Percentiles rank a stretch among this genome's conserved stretches.
These are phyloP conservation scores for Epsilonema sp. DNA, from an alignment of 2,888 invertebrate species.

Conservation along the genomic window DNA sequence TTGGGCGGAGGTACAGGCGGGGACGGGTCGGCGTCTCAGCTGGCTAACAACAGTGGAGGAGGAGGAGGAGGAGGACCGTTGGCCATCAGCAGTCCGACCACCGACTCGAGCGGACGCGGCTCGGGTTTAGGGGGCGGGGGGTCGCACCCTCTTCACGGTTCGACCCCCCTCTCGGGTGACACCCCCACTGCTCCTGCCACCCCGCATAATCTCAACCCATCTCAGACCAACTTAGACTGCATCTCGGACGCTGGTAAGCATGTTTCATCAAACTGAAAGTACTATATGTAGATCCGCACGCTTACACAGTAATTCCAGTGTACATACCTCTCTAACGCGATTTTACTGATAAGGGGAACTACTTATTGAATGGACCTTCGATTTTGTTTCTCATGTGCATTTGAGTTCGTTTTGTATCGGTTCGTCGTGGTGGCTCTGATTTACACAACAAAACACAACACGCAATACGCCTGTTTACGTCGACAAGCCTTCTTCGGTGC, in stretches of 20 bases:
- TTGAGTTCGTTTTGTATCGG: too few relatives aligned
- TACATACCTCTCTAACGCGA: too few relatives aligned
- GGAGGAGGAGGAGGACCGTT: background rate
- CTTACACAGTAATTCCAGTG: too few relatives aligned
- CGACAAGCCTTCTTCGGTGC: too few relatives aligned
- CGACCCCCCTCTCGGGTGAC: conserved; percentile 13
- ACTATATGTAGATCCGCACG: too few relatives aligned
- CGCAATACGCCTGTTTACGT: too few relatives aligned
- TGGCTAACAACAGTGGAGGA: background rate
- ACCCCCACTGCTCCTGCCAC: conserved; percentile 3
- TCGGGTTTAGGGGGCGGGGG: background rate
- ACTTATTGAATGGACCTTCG: too few relatives aligned
- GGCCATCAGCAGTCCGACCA: background rate
- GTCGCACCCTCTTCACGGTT: conserved; percentile 8
- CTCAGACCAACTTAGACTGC: conserved; percentile 13
- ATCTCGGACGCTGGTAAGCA: conserved; percentile 20
- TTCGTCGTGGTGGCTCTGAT: too few relatives aligned
- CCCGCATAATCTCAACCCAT: background rate
- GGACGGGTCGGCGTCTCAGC: background rate
- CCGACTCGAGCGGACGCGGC: background rate
- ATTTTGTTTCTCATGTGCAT: too few relatives aligned
- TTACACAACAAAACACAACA: too few relatives aligned
- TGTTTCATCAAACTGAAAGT: too few relatives aligned
- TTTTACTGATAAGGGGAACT: too few relatives aligned
- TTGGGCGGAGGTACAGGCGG: background rate